Evolutionary conservation across 2,888 invertebrate species (phyloP).

Genomic region (Cheiracanthium punctorium): DNA sequence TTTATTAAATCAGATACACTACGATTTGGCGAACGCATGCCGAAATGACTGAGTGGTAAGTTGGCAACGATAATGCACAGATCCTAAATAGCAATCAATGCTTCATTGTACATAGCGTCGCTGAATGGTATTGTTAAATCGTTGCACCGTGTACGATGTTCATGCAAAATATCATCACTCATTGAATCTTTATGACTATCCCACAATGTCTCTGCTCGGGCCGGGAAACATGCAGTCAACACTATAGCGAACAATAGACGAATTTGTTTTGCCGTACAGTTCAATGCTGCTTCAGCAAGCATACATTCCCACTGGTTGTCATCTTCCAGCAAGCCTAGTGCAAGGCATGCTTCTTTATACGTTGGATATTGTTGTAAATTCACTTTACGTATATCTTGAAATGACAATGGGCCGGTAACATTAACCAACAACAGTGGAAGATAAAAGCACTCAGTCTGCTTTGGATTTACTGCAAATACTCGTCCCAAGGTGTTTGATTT

Average conservation of each 20-base stretch:
- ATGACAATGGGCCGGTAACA: conserved; percentile 11
- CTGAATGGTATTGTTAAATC: conserved; percentile 33
- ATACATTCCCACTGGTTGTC: conserved; percentile 38
- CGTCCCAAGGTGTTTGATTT: neutral
- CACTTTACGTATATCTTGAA: conserved; percentile 20
- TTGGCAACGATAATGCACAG: conserved; percentile 37
- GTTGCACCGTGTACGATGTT: conserved; percentile 28
- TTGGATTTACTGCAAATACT: neutral
- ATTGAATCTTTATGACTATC: neutral
- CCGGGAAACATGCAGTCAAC: conserved; percentile 35
- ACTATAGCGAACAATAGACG: conserved; percentile 35
- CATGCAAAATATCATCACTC: conserved; percentile 24
- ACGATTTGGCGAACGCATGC: too few relatives aligned
- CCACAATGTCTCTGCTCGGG: conserved; percentile 5
- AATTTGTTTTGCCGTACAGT: conserved; percentile 36
- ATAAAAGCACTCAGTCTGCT: conserved; percentile 19
- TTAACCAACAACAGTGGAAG: conserved; percentile 21
- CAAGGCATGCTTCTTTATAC: conserved; percentile 22
- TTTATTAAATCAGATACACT: too few relatives aligned
- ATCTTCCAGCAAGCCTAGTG: conserved; percentile 38
- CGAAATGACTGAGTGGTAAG: conserved; percentile 3
- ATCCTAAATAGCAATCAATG: conserved; percentile 47
- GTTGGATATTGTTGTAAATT: neutral
- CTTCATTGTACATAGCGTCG: conserved; percentile 46
- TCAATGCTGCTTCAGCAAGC: conserved; percentile 45